These are phyloP conservation scores for Stenichneumon culpator DNA, from an alignment of 2,888 invertebrate genomes.

Conservation along the genomic window DNA sequence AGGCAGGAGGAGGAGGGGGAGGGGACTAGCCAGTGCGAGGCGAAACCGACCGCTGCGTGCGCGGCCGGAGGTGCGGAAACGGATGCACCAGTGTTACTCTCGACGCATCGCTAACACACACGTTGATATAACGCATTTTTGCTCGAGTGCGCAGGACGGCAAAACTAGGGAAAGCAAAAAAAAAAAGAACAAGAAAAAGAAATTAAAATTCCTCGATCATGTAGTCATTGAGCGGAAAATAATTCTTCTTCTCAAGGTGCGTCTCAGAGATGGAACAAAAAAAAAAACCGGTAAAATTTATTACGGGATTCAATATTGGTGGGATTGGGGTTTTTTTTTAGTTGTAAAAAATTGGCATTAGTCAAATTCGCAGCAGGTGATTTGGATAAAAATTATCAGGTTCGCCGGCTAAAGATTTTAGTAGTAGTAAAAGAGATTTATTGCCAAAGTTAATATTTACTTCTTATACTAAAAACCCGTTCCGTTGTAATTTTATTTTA, in stretches of 20 bases:
- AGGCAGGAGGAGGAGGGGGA: background rate
- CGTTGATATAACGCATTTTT: constrained; percentile 28
- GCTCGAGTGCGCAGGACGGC: constrained; percentile 26
- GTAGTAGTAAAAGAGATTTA: too few relatives aligned
- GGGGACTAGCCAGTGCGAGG: background rate
- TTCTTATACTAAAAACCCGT: too few relatives aligned
- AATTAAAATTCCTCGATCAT: background rate
- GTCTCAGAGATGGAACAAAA: background rate
- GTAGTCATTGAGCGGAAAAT: constrained; percentile 36
- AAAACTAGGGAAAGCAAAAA: constrained; percentile 53
- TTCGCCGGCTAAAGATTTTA: too few relatives aligned
- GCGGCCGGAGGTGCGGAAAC: constrained; percentile 61
- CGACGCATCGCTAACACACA: constrained; percentile 49
- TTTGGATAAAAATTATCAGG: too few relatives aligned
- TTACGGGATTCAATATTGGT: background rate
- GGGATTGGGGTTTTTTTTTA: background rate
- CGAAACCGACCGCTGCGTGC: constrained; percentile 25
- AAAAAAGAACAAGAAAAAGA: constrained; percentile 9
- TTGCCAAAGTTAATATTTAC: too few relatives aligned
- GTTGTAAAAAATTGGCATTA: background rate
- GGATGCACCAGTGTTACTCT: constrained; percentile 63
- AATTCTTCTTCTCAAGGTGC: background rate
- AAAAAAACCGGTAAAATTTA: background rate
- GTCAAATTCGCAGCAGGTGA: too few relatives aligned
- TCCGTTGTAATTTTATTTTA: too few relatives aligned